Conservation (phyloP, 2,113 vertebrate species). For the Crotalus viridis region DNA sequence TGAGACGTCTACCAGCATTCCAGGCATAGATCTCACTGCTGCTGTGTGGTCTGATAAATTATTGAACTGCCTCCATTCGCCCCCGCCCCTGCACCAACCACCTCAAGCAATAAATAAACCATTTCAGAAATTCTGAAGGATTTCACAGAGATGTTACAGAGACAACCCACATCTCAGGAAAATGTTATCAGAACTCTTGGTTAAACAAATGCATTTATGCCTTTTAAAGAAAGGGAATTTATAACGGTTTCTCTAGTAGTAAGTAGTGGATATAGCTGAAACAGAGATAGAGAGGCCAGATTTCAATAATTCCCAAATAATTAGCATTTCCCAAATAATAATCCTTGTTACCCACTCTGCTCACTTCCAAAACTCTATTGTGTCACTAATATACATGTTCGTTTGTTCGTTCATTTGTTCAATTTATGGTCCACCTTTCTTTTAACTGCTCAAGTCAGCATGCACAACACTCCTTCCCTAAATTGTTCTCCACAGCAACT, state of each 20-base stretch:
- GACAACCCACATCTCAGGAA: neutral
- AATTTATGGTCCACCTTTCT: neutral
- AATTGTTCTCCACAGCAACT: neutral
- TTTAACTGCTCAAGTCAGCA: neutral
- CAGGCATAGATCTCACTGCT: constrained; percentile 23
- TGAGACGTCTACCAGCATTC: constrained; percentile 37
- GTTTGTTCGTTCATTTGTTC: neutral
- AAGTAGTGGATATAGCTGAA: neutral
- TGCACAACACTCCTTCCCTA: neutral
- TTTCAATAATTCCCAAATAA: neutral
- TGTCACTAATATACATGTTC: neutral
- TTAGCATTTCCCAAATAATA: neutral
- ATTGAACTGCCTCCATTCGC: constrained; percentile 3
- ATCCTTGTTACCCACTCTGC: neutral
- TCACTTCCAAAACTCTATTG: neutral
- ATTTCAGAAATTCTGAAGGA: neutral
- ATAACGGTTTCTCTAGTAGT: neutral
- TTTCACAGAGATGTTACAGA: neutral
- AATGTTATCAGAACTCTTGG: neutral
- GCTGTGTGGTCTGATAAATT: constrained; percentile 36
- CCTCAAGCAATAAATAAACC: neutral
- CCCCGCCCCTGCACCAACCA: constrained; percentile 18
- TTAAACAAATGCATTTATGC: constrained; percentile 33
- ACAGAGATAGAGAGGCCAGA: neutral
- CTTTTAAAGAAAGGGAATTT: neutral